Percentiles rank a stretch among this genome's conserved stretches.
These are phyloP conservation scores for Iguana delicatissima DNA, from an alignment of 2,797 vertebrate genomes.

Conservation along the genomic window DNA sequence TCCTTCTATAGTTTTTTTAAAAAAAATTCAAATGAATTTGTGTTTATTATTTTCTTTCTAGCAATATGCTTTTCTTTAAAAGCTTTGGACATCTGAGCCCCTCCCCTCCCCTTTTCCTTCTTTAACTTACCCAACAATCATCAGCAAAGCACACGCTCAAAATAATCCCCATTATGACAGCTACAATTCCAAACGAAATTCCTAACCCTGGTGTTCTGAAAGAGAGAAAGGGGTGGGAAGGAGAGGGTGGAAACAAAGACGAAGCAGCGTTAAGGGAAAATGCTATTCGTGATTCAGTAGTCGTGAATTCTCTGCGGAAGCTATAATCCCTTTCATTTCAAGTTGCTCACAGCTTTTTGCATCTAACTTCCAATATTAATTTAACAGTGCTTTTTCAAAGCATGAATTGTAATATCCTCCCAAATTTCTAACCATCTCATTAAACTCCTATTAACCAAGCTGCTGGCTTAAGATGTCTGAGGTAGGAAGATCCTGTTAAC, in stretches of 20 bases:
- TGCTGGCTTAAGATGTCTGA: neutral
- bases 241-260: conserved; percentile 23
- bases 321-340: neutral
- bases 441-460: neutral
- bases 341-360: neutral
- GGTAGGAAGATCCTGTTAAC: neutral
- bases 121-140: conserved; percentile 87
- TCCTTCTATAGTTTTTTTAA: no score
- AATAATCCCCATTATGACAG: conserved; percentile 83
- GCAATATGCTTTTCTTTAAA: neutral
- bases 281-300: neutral
- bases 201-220: conserved; percentile 82
- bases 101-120: neutral
- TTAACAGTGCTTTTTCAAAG: neutral
- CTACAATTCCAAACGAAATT: conserved; percentile 85
- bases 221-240: conserved; percentile 7
- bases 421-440: neutral
- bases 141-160: conserved; percentile 90
- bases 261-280: neutral
- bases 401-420: neutral
- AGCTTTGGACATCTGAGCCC: neutral
- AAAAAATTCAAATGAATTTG: neutral
- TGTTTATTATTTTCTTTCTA: neutral
- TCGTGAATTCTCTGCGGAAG: neutral
- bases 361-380: neutral